Base-by-base conservation (phyloP, 2,888 invertebrate genomes). In the Argyresthia goedartella region DNA sequence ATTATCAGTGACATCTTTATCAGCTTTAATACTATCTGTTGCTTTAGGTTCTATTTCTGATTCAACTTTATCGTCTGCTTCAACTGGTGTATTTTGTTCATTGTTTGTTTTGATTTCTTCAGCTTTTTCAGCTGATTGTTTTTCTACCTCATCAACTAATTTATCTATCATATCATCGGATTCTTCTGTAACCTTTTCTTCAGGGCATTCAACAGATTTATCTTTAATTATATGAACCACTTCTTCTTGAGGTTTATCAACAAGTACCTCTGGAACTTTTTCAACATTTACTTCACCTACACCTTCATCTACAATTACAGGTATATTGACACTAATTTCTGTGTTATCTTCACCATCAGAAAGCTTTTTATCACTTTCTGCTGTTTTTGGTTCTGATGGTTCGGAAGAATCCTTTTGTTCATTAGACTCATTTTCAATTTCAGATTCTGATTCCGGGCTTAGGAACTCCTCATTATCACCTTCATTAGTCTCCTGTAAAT, bases 401-500 rank as follows among this genome's bases (percentile, higher is more conserved):
- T 36, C 49, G 9, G 8, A 8, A 49, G 16, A 33, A 9, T 49
- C 25, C 6, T 25, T 25, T 25, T 25, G 25, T 25, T 25, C 25
- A 25, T 25, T 25, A 4, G 25, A 25, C 25, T 25, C 25, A 25
- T 25, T 25, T 25, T 44, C 80, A 62, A 76, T 71, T 53, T 81
- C 75, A 54, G 78, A 74, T 66, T 84, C 82, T 55, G 84, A 85
- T 63, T 84, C 81, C 52, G 84, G 85, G 60, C 84, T 85, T 56
- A 85, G 63, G 60, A 85, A 86, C 65, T 85, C 89, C 56, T 86
- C 87, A 56, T 85, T 81, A 49, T 82, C 85, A 60, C 77, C 87
- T 50, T 88, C 88, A 52, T 55, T 73, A 69, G 59, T 65, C 44
- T 62, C 56, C 63, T 76, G 60, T 51, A 69, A 63, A 53, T 10